These are phyloP conservation scores for Seira musarum DNA, from an alignment of 2,888 invertebrate species.

Conservation along the genomic window DNA sequence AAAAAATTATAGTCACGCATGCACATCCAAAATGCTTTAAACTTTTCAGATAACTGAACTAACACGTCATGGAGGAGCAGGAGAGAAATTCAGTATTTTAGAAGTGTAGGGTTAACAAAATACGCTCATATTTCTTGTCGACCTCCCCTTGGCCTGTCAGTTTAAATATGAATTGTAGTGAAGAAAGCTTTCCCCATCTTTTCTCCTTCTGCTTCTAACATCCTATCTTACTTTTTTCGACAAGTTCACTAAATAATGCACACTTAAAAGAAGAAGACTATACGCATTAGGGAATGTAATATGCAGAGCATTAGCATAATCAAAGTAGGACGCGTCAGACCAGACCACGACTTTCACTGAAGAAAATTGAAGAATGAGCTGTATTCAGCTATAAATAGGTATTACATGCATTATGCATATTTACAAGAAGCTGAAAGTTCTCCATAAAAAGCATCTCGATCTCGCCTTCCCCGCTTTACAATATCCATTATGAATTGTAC, in stretches of 20 bases:
- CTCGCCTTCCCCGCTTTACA: neutral
- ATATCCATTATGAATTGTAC: neutral
- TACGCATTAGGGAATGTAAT: neutral
- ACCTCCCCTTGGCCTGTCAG: conserved; percentile 42
- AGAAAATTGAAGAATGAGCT: conserved; percentile 29
- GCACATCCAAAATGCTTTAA: no score
- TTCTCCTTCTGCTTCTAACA: conserved; percentile 19
- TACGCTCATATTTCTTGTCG: conserved; percentile 48
- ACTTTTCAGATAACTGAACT: no score
- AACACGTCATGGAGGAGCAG: neutral
- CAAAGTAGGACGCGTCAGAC: conserved; percentile 18
- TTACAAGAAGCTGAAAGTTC: neutral
- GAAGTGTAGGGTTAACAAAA: conserved; percentile 31
- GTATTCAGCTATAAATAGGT: conserved; percentile 2
- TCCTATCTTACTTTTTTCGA: neutral
- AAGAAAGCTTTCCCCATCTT: conserved; percentile 24
- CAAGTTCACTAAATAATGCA: conserved; percentile 9
- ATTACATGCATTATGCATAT: conserved; percentile 30
- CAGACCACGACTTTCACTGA: neutral
- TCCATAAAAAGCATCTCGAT: conserved; percentile 6
- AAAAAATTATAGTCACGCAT: neutral
- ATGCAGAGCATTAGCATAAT: conserved; percentile 25
- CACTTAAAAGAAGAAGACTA: neutral
- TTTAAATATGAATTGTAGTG: conserved; percentile 55
- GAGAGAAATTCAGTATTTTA: conserved; percentile 43